A percentile compares a stretch with the other conserved stretches of the same genome.
Conservation (phyloP, 2,797 vertebrate genomes). For the Chanos chanos region DNA sequence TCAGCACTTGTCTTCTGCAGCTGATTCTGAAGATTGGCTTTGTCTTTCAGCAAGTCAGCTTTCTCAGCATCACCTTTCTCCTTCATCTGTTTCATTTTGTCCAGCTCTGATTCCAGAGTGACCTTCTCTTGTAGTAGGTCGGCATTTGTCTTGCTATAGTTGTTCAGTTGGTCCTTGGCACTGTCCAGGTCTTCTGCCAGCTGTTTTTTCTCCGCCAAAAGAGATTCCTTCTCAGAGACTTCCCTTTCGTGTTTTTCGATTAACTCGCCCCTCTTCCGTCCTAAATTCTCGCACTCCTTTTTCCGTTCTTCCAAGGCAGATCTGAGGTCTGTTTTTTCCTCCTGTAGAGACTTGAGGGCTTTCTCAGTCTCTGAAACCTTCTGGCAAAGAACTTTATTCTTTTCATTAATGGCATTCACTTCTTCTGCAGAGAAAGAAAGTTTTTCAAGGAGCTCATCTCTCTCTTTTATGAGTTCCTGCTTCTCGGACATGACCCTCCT, state of each 20-base stretch:
- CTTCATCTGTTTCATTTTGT: slow-evolving; percentile 64
- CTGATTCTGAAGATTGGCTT: slow-evolving; percentile 61
- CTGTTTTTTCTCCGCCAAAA: slow-evolving; percentile 68
- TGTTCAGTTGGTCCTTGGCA: slow-evolving; percentile 68
- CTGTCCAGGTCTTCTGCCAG: slow-evolving; percentile 60
- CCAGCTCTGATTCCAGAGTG: slow-evolving; percentile 64
- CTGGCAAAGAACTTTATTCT: slow-evolving; percentile 53
- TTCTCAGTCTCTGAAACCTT: slow-evolving; percentile 69
- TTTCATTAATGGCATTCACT: slow-evolving; percentile 51
- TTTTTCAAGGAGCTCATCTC: slow-evolving; percentile 66
- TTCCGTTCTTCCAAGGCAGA: slow-evolving; percentile 68
- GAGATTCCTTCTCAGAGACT: slow-evolving; percentile 55
- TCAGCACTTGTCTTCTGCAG: slow-evolving; percentile 64
- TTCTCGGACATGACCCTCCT: slow-evolving; percentile 73
- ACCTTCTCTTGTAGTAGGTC: slow-evolving; percentile 64
- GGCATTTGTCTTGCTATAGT: slow-evolving; percentile 59
- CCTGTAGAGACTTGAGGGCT: slow-evolving; percentile 65
- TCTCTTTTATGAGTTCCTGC: slow-evolving; percentile 72
- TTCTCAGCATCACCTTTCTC: slow-evolving; percentile 60
- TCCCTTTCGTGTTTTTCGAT: slow-evolving; percentile 69
- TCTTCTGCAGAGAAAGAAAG: slow-evolving; percentile 60
- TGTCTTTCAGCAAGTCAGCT: slow-evolving; percentile 55
- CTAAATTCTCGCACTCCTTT: slow-evolving; percentile 64
- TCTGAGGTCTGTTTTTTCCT: slow-evolving; percentile 77
- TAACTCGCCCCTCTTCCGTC: slow-evolving; percentile 65